Percentiles rank a stretch among this genome's conserved stretches.
These are phyloP conservation scores for Stenurella melanura DNA, from an alignment of 2,888 invertebrate species.

Conservation along the genomic window DNA sequence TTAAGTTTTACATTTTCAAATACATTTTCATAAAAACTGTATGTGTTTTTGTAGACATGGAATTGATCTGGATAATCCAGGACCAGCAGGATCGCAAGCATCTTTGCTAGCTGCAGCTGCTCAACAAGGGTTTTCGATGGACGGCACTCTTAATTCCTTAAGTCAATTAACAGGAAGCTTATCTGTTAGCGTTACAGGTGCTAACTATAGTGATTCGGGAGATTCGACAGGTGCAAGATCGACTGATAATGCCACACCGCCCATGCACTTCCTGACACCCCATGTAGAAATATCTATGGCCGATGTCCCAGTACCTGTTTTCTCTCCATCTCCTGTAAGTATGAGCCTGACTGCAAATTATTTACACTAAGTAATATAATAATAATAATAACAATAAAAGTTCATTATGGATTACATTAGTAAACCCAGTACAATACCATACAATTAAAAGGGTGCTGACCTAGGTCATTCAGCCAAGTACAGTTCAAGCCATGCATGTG, in stretches of 20 bases:
- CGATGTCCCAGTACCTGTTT: conserved; percentile 83
- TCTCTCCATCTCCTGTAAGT: conserved; percentile 76
- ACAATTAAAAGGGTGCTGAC: too few relatives aligned
- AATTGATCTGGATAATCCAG: conserved; percentile 92
- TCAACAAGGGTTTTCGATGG: conserved; percentile 73
- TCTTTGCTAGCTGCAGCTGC: conserved; percentile 81
- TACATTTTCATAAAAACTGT: too few relatives aligned
- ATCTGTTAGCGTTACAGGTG: conserved; percentile 73
- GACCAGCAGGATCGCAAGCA: conserved; percentile 86
- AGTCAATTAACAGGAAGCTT: conserved; percentile 81
- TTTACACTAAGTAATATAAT: background rate
- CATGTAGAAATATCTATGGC: conserved; percentile 94
- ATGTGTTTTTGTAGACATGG: conserved; percentile 80
- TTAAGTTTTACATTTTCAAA: too few relatives aligned
- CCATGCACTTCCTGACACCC: conserved; percentile 93
- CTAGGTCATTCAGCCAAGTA: too few relatives aligned
- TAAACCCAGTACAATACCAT: too few relatives aligned
- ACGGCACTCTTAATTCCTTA: conserved; percentile 74
- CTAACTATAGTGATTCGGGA: conserved; percentile 89
- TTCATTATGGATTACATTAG: too few relatives aligned
- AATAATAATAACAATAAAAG: too few relatives aligned
- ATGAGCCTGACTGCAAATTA: background rate
- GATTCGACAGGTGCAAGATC: conserved; percentile 88
- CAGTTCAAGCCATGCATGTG: too few relatives aligned
- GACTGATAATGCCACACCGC: conserved; percentile 91